Base-by-base conservation (phyloP, 1,140 invertebrate species). In the Formica selysi region DNA sequence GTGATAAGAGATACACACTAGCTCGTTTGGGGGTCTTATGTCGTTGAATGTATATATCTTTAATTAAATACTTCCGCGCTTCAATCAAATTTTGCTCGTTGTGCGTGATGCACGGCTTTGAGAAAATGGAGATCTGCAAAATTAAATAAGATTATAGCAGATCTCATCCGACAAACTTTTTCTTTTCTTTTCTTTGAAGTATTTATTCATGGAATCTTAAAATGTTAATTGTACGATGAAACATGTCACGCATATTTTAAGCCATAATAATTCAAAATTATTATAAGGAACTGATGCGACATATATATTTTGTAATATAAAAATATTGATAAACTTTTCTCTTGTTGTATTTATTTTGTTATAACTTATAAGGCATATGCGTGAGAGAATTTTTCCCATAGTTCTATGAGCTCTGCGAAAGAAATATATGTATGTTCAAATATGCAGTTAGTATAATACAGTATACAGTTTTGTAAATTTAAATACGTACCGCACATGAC, bases 391-490 rank as follows among this genome's bases (percentile, higher is more conserved):
- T 85, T 73, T 11, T 36, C 3, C 19, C n/a, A 26, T 81, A 76
- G 16, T 38, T 57, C 71, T 51, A 26, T 57, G 81, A 76, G 29
- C 11, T 62, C 38, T 44, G 59, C n/a, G 26, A 70, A 29, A 22
- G 54, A 73, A 84, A 86, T 87, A 79, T 68, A 85, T 54, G 26
- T 32, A 32, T 4, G 22, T 81, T 76, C 10, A 38, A 51, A 54
- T 61, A 57, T 41, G 51, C 59, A 62, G 54, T 68, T 76, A 74
- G 71, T 48, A 19, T 51, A 84, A 87, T 80, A 84, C 85, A 78
- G 80, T 65, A 79, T 65, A 76, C 80, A 68, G 76, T 88, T 90
- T 88, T 90, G 73, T 90, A 86, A 90, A 90, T 88, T 91, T 83
- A 91, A 91, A 89, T 91, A 67, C 74, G 70, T 36, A 87, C 61